Conservation (phyloP, 2,113 vertebrate genomes). For the Physeter macrocephalus region DNA sequence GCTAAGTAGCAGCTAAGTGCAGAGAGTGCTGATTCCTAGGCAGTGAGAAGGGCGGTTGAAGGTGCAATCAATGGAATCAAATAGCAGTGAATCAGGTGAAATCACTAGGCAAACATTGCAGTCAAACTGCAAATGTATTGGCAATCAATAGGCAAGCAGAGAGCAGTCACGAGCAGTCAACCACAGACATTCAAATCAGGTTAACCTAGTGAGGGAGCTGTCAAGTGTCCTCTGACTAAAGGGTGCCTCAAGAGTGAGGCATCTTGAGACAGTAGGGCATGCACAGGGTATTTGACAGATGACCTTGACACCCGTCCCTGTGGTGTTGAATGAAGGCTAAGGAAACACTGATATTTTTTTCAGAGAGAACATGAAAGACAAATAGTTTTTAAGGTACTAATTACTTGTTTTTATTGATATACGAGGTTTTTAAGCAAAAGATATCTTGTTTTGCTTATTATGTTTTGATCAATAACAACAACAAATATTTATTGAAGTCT, state of each 20-base stretch:
- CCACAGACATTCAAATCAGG: neutral
- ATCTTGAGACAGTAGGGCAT: neutral
- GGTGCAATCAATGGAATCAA: neutral
- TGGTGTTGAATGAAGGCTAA: neutral
- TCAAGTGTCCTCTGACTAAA: neutral
- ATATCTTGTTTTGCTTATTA: fast-evolving
- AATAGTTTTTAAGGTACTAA: no score
- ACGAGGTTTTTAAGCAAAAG: neutral
- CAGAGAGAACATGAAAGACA: no score
- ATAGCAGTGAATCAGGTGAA: neutral
- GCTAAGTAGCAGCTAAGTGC: neutral
- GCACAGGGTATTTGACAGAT: fast-evolving
- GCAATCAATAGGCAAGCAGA: neutral
- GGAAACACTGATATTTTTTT: neutral
- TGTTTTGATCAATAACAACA: neutral
- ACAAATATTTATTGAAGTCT: no score
- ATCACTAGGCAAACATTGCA: neutral
- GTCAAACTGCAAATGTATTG: neutral
- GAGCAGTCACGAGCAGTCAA: neutral
- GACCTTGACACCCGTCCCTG: fast-evolving
- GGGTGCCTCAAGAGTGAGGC: neutral
- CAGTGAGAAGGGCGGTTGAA: neutral
- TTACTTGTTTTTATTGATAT: neutral
- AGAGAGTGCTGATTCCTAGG: neutral
- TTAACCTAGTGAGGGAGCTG: neutral